These are phyloP conservation scores for Lucilia cuprina DNA, from an alignment of 1,140 invertebrate genomes.

Conservation along the genomic window DNA sequence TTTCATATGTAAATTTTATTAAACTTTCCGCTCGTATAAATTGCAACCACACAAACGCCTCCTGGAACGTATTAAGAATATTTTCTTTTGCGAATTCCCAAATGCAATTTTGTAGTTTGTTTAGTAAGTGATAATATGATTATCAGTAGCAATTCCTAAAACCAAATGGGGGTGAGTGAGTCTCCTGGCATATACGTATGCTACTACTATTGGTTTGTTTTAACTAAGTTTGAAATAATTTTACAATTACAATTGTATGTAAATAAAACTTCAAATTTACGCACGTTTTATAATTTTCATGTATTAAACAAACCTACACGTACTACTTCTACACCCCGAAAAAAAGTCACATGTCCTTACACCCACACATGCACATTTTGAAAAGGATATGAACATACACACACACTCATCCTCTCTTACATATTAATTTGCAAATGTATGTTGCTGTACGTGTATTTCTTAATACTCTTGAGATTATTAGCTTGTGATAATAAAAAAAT, in stretches of 20 bases:
- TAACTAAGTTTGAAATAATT: background rate
- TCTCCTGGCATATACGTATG: background rate
- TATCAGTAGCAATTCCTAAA: background rate
- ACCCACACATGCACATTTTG: background rate
- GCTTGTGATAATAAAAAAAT: background rate
- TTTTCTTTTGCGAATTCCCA: background rate
- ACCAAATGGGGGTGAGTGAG: background rate
- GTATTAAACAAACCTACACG: constrained; percentile 16
- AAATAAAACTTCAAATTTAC: constrained; percentile 14
- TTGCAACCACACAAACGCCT: background rate
- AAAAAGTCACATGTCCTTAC: background rate
- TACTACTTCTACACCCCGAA: background rate
- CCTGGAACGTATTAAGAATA: background rate
- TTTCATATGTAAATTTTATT: background rate
- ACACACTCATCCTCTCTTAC: background rate
- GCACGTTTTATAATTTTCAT: constrained; percentile 26
- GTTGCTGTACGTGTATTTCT: background rate
- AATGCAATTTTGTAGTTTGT: constrained; percentile 30
- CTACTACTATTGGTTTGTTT: background rate
- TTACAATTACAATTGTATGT: constrained; percentile 27
- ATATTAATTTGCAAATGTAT: background rate
- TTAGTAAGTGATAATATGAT: constrained; percentile 32
- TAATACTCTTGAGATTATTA: background rate
- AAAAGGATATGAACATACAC: background rate
- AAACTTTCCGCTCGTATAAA: background rate